phyloP scores from a whole-genome alignment of 1,140 invertebrate genomes.

The Anagrus nilaparvatae region DNA sequence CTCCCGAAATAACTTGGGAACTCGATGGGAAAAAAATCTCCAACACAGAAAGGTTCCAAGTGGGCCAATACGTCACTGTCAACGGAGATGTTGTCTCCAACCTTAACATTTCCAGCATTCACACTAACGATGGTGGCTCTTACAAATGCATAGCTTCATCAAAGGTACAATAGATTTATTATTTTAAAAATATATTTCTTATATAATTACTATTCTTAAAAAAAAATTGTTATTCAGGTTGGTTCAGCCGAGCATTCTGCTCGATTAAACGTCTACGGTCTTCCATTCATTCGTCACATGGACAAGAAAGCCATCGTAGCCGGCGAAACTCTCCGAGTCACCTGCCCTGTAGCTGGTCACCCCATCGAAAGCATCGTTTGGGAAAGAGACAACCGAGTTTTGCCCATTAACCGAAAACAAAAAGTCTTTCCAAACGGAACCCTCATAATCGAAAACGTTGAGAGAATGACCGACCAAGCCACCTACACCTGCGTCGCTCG shows the following conservation, averaged over 20 bases:
- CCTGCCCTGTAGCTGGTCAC: conserved; percentile 89
- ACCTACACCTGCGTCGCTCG: conserved; percentile 89
- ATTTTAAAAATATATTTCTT: conserved; percentile 5
- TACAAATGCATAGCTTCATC: conserved; percentile 88
- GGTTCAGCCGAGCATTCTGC: conserved; percentile 78
- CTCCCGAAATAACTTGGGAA: conserved; percentile 90
- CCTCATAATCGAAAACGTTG: conserved; percentile 87
- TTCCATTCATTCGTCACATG: conserved; percentile 83
- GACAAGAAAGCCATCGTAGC: conserved; percentile 91
- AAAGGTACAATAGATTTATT: conserved; percentile 47
- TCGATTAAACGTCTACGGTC: conserved; percentile 83
- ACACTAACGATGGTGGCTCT: conserved; percentile 86
- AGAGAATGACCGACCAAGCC: conserved; percentile 83
- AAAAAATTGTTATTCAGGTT: conserved; percentile 42
- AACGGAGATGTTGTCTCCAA: conserved; percentile 89
- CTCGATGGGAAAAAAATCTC: conserved; percentile 77
- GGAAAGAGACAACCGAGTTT: conserved; percentile 70
- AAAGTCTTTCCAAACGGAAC: conserved; percentile 90
- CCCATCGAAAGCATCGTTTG: conserved; percentile 88
- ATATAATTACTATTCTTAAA: not conserved
- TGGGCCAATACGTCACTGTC: conserved; percentile 78
- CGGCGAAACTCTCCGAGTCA: conserved; percentile 76
- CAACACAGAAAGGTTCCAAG: conserved; percentile 68
- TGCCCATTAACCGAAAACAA: conserved; percentile 92
- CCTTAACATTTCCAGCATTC: conserved; percentile 84